A percentile compares a stretch with the other conserved stretches of the same genome.
These are phyloP conservation scores for Aphelenchoides fujianensis DNA, from an alignment of 1,140 invertebrate species.

Conservation along the genomic window DNA sequence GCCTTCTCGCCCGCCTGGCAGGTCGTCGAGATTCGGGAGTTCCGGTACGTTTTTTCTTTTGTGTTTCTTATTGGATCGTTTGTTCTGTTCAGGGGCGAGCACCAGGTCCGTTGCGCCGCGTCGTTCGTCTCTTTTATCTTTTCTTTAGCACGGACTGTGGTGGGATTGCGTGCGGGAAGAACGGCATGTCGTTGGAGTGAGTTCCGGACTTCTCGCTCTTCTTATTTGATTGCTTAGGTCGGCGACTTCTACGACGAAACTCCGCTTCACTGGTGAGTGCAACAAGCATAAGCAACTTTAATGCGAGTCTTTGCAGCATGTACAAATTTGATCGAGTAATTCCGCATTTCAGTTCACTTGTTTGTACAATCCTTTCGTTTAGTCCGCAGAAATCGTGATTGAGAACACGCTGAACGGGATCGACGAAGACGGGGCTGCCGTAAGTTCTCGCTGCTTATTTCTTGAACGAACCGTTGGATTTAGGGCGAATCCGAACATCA, in stretches of 20 bases:
- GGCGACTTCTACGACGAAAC: slow-evolving; percentile 62
- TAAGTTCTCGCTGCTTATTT: no score
- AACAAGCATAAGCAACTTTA: background rate
- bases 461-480: no score
- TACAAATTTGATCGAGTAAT: slow-evolving; percentile 62
- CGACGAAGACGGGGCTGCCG: slow-evolving; percentile 60
- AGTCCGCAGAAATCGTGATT: slow-evolving; percentile 59
- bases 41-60: no score
- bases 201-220: background rate
- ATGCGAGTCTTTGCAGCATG: slow-evolving; percentile 24
- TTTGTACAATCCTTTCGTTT: no score
- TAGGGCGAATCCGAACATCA: slow-evolving; percentile 60
- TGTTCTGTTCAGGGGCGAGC: no score
- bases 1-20: slow-evolving; percentile 60
- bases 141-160: slow-evolving; percentile 59
- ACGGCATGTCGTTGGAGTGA: slow-evolving; percentile 8
- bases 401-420: slow-evolving; percentile 60
- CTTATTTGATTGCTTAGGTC: slow-evolving; percentile 60
- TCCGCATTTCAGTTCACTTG: no score
- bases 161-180: slow-evolving; percentile 61
- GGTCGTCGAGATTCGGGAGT: slow-evolving; percentile 60
- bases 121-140: background rate
- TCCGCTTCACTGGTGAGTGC: slow-evolving; percentile 54
- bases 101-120: slow-evolving; percentile 37
- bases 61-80: no score